Base-by-base conservation (phyloP, 35 echinoderm and acorn worm species). In the Heliocidaris erythrogramma region DNA sequence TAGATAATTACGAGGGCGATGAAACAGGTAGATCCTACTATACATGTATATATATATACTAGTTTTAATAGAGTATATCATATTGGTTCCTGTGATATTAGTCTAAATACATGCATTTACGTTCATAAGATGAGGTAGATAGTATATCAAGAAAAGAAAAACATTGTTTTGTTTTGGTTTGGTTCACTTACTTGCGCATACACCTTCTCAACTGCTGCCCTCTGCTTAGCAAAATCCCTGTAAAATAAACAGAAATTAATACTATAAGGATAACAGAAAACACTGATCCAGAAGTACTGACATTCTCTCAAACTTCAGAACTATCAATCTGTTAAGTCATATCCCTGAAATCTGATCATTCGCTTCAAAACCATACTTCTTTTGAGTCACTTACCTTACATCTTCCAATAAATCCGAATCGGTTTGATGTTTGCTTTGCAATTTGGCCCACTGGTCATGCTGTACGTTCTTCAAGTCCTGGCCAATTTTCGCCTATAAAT, bases 181-280 rank as follows among this genome's bases (percentile, higher is more conserved):
- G 35, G 52, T 56, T 14, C 52, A 96, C 95, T 42, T 90, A 96
- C 95, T 86, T 96, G 95, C 9, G 95, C 93, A 47, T 96, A 96
- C 27, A 93, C 90, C 53, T 90, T 94, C 86, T 96, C 95, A 32
- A 96, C 85, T 24, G 95, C 49, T 48, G 95, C 93, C 71, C 95
- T 59, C 88, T 94, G 93, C 85, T 96, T 94, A 29, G 93, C 88
- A 78, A 94, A 96, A 53, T 96, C 95, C 85, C 95, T 96, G 93
- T 24, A 92, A 69, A 95, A 92, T 32, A 84, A 48, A 32, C 17
- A 95, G 29, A 47, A 89, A 32, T 48, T 30, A 89, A 90, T 89
- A 17, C 50, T 4, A 56, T 88, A 71, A 27, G 7, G 8, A n/a
- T 7, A 78, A 27, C 21, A 78, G 35, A 78, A 78, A 27, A n/a